Evolutionary conservation across 2,113 vertebrate species (phyloP).

Genomic region (Toxostoma redivivum): DNA sequence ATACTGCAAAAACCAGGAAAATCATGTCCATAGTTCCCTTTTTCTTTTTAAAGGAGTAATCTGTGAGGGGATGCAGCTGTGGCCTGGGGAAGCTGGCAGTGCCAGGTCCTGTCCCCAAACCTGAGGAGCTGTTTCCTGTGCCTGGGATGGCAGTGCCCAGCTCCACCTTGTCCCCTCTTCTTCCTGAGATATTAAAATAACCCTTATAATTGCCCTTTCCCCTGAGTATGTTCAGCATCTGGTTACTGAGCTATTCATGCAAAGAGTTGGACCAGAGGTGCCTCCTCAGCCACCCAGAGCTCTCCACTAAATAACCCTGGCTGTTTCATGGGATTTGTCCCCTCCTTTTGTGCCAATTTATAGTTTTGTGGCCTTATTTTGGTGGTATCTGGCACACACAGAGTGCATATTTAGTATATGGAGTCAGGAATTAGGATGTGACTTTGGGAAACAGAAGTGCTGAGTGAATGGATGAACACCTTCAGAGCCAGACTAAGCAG

Average conservation of each 20-base stretch:
- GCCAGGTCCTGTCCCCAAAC: neutral
- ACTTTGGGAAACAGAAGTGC: neutral
- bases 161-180: neutral
- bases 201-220: neutral
- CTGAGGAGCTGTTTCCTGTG: neutral
- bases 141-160: too few species aligned
- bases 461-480: neutral
- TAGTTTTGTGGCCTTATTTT: neutral
- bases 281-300: neutral
- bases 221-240: neutral
- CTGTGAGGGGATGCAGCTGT: neutral
- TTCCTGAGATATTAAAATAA: neutral
- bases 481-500: neutral
- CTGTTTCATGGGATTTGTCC: neutral
- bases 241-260: neutral
- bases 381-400: fast-evolving
- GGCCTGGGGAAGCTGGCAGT: neutral
- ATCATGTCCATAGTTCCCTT: neutral
- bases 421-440: neutral
- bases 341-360: neutral
- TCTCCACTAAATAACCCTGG: neutral
- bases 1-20: neutral
- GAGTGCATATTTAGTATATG: too few species aligned
- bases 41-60: neutral
- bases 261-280: neutral